Percentiles rank a stretch among this genome's conserved stretches.
These are phyloP conservation scores for Enchytraeus crypticus DNA, from an alignment of 2,888 invertebrate genomes.

Conservation along the genomic window DNA sequence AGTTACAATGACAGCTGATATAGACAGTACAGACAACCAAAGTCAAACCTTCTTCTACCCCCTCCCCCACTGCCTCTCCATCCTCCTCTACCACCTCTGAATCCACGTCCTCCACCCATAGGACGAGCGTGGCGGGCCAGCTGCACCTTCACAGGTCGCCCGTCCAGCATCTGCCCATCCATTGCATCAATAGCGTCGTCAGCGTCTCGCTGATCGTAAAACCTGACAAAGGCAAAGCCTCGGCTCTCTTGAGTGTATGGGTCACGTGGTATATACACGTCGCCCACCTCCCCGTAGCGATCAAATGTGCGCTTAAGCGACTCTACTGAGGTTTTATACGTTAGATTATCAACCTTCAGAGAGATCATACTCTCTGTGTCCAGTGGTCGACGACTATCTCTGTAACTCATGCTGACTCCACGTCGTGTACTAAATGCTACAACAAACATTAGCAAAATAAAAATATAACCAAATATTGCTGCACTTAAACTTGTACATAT, in stretches of 20 bases:
- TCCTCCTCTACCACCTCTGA: constrained; percentile 75
- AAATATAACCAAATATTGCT: too few species aligned
- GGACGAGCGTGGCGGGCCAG: constrained; percentile 96
- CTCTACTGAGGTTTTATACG: constrained; percentile 92
- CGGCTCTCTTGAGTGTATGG: constrained; percentile 85
- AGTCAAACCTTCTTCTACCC: too few species aligned
- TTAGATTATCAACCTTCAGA: constrained; percentile 92
- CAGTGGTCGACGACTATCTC: constrained; percentile 35
- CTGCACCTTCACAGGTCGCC: constrained; percentile 90
- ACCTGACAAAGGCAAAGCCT: constrained; percentile 87
- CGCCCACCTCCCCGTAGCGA: constrained; percentile 95
- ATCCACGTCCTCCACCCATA: constrained; percentile 63
- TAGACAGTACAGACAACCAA: too few species aligned
- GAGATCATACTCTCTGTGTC: constrained; percentile 70
- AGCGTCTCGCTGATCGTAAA: constrained; percentile 86
- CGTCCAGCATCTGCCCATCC: constrained; percentile 92
- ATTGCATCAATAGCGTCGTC: constrained; percentile 94
- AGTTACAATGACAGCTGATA: too few species aligned
- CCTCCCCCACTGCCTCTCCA: constrained; percentile 59
- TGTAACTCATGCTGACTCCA: constrained; percentile 43
- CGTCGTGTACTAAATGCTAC: too few species aligned
- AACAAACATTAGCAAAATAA: too few species aligned
- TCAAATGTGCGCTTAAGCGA: constrained; percentile 66
- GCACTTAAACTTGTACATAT: too few species aligned
- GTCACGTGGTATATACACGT: constrained; percentile 96